Evolutionary conservation across 2,888 invertebrate genomes (phyloP).

Genomic region (Biston betularia): DNA sequence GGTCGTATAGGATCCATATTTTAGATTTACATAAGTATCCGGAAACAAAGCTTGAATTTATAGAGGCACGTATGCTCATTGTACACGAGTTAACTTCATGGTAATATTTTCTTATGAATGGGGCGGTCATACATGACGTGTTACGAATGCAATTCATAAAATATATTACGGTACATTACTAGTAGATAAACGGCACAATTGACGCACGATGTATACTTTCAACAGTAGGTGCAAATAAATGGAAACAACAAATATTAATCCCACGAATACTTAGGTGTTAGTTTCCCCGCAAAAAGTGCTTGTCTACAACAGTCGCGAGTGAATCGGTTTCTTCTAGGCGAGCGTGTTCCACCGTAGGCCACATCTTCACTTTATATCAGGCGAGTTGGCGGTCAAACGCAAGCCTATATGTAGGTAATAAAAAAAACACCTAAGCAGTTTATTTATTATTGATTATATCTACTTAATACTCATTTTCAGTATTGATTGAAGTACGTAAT

Average conservation of each 20-base stretch:
- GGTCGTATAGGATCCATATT: background rate
- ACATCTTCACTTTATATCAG: no score
- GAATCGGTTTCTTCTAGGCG: no score
- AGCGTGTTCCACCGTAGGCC: no score
- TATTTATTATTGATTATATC: no score
- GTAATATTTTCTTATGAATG: slow-evolving; percentile 39
- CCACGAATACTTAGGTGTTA: background rate
- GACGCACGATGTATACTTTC: background rate
- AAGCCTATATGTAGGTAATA: no score
- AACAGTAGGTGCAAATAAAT: background rate
- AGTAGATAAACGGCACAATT: background rate
- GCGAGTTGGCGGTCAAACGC: no score
- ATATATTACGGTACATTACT: slow-evolving; percentile 31
- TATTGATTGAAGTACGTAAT: slow-evolving; percentile 86
- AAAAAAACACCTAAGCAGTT: no score
- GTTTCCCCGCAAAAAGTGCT: no score
- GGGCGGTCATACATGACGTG: slow-evolving; percentile 33
- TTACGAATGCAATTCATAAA: slow-evolving; percentile 38
- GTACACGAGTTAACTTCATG: slow-evolving; percentile 16
- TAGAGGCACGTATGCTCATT: background rate
- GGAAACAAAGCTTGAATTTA: slow-evolving; percentile 14
- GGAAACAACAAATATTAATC: background rate
- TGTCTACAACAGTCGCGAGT: no score
- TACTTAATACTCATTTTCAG: slow-evolving; percentile 66
- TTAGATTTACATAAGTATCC: slow-evolving; percentile 2